These are phyloP conservation scores for Lycopodina hypogea DNA, from an alignment of 37 sponge, comb jelly and placozoan genomes.

Conservation along the genomic window DNA sequence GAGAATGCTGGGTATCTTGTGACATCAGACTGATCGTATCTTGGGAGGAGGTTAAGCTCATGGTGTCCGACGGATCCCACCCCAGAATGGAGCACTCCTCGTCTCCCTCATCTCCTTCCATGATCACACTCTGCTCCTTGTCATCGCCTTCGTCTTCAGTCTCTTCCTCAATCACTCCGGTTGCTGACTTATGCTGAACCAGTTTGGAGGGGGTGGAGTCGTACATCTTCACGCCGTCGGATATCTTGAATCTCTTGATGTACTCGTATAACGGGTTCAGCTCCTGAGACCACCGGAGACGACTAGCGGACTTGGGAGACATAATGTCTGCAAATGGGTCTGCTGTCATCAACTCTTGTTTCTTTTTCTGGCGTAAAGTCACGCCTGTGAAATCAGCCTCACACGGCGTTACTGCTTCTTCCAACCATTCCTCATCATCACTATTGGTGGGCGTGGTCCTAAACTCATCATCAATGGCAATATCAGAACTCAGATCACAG, in stretches of 20 bases:
- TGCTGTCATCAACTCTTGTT: too few relatives aligned
- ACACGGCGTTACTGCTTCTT: background rate
- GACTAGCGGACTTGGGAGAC: background rate
- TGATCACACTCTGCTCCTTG: conserved; percentile 20
- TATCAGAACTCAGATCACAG: background rate
- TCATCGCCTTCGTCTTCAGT: background rate
- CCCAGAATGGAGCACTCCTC: background rate
- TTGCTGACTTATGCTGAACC: conserved; percentile 1
- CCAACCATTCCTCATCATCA: conserved; percentile 2
- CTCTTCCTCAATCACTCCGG: background rate
- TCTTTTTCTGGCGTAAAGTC: background rate
- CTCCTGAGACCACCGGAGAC: conserved; percentile 63
- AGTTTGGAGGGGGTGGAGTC: conserved; percentile 23
- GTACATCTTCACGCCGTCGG: conserved; percentile 38
- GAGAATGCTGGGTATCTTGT: background rate
- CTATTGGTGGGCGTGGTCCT: conserved; percentile 18
- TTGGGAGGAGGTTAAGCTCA: background rate
- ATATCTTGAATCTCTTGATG: conserved; percentile 53
- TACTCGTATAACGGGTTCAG: conserved; percentile 62
- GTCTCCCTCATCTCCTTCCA: conserved; percentile 14
- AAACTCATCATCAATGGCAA: conserved; percentile 1
- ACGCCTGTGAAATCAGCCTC: background rate
- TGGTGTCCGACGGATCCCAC: background rate
- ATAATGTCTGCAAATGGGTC: conserved; percentile 61
- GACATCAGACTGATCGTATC: background rate